Evolutionary conservation across 1,140 invertebrate genomes (phyloP), one percentile per base, ranked within the genome.

Genomic region (Leptinotarsa undecemlineata): DNA sequence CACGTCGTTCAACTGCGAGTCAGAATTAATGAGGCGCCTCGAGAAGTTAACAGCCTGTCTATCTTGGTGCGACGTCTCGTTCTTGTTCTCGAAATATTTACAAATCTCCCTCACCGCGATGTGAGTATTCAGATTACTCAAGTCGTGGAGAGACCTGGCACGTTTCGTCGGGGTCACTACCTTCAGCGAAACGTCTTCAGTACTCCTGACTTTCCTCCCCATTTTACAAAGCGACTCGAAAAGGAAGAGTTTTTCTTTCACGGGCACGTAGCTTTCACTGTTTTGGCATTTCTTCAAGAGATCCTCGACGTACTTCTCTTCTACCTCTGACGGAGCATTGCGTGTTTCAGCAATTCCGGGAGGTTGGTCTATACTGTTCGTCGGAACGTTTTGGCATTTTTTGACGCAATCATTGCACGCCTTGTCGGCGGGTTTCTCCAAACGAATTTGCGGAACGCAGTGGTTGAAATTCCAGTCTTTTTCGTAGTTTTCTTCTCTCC

Each of bases 81-180:
- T 72, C 72, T 83, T 85, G 33, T 81, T 84, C 72, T 90, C 89
- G 78, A 90, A 90, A 73, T 90, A 88, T 76, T 89, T 85, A 75
- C 89, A 90, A 85, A 90, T 90, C 73, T 90, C 88, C 11, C 88
- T 83, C 0, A 90, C 90, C 4, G 86, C 87, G 23, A 81, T 81
- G 23, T 82, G 81, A 6, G 79, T 80, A 51, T 76, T 81, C 47
- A 81, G 75, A 63, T 88, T 84, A 61, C 87, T 87, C 3, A 90
- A 84, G 81, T 90, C 88, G 81, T 90, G 88, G 74, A 90, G 81
- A 0, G 89, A 90, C n/a, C 87, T 82, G 4, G 89, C 88, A 1
- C 89, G 82, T 71, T 89, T 88, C 21, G 88, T 86, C 0, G 82
- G 83, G 64, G 81, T 85, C 8, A 82, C 82, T 15, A 84, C 81